Percentiles rank a stretch among this genome's conserved stretches.
Evolutionary conservation across 2,797 vertebrate species (phyloP).

Genomic region (Danio albolineatus): DNA sequence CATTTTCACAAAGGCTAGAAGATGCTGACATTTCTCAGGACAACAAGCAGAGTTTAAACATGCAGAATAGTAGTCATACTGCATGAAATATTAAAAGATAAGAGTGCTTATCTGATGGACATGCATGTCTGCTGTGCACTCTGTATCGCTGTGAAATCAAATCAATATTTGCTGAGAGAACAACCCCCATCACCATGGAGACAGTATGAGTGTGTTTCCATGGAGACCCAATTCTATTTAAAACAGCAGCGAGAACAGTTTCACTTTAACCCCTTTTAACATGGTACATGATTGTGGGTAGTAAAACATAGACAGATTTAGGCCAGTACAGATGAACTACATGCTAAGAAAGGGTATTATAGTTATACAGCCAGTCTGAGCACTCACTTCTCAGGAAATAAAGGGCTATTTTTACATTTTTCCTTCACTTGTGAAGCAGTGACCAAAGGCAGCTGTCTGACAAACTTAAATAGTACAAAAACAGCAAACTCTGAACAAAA

Average conservation of each 20-base stretch:
- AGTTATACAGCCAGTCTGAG: background rate
- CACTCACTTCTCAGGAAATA: background rate
- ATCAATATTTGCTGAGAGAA: conserved; percentile 43
- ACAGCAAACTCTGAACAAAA: background rate
- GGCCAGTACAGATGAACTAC: background rate
- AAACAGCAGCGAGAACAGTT: conserved; percentile 1
- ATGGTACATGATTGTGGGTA: background rate
- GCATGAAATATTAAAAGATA: background rate
- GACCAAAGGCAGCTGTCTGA: background rate
- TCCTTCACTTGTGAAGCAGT: background rate
- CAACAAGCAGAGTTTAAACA: background rate
- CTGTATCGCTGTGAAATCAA: conserved; percentile 40
- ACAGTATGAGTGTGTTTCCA: conserved; percentile 58
- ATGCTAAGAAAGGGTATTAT: background rate
- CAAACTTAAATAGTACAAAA: background rate
- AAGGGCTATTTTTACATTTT: background rate
- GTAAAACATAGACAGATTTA: background rate
- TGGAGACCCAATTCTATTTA: conserved; percentile 52
- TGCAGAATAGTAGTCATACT: background rate
- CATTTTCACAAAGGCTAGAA: background rate
- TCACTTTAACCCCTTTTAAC: background rate
- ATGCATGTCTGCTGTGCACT: background rate
- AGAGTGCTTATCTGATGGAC: conserved; percentile 15
- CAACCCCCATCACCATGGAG: conserved; percentile 58
- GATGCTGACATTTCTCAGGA: background rate